Evolutionary conservation across 2,797 vertebrate genomes (phyloP).

Genomic region (Streptopelia turtur): DNA sequence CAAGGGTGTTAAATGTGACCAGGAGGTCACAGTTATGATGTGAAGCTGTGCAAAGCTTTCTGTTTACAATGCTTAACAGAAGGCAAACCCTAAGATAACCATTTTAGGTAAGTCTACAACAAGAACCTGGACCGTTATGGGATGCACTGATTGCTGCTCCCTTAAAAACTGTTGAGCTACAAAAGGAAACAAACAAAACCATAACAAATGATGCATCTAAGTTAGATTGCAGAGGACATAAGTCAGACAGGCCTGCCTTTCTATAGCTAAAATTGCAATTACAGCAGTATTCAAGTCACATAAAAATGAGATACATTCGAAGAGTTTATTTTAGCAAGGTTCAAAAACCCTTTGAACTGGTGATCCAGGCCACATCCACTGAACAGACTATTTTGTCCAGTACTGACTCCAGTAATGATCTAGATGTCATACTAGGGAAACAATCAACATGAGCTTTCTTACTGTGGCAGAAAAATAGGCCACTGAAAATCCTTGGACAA

Average conservation of each 20-base stretch:
- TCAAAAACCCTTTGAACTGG: not conserved
- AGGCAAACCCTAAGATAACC: not conserved
- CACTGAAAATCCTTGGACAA: slow-evolving; percentile 34
- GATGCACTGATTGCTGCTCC: not conserved
- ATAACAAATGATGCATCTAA: not conserved
- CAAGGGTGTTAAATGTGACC: not conserved
- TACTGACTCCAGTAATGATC: not conserved
- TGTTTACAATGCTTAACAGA: not conserved
- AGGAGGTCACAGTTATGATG: not conserved
- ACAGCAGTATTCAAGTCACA: not conserved
- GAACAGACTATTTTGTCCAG: not conserved
- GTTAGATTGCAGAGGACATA: not conserved
- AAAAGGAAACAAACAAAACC: not conserved
- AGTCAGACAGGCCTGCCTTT: not conserved
- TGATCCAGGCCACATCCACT: not conserved
- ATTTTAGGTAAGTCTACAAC: not conserved
- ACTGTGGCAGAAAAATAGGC: slow-evolving; percentile 9
- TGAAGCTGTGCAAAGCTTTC: not conserved
- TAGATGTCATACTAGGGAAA: slow-evolving; percentile 28
- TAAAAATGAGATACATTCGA: not conserved
- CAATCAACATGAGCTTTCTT: slow-evolving; percentile 16
- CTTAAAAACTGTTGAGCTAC: not conserved
- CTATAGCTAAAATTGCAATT: not conserved
- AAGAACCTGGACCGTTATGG: not conserved
- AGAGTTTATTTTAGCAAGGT: not conserved